phyloP scores from a whole-genome alignment of 2,113 vertebrate species.

The Coreoperca whiteheadi region DNA sequence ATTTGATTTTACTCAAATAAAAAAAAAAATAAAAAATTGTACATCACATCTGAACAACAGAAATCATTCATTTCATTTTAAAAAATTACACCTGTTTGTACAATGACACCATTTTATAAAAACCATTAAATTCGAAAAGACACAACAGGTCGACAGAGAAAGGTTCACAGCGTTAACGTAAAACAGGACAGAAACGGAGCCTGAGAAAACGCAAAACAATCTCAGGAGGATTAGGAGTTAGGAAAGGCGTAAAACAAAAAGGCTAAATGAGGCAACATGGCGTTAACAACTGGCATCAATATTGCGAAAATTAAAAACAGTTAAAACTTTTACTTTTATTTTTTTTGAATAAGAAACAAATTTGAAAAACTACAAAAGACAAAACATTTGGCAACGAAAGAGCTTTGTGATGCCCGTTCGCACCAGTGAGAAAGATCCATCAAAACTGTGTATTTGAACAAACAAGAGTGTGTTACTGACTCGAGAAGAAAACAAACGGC shows the following conservation, averaged over 20 bases:
- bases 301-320: background rate
- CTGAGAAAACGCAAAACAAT: constrained; percentile 15
- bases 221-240: background rate
- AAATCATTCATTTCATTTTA: constrained; percentile 10
- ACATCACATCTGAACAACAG: constrained; percentile 36
- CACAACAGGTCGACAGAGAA: constrained; percentile 17
- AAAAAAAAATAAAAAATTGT: constrained; percentile 16
- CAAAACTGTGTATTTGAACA: background rate
- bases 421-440: background rate
- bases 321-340: too few species aligned
- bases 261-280: constrained; percentile 36
- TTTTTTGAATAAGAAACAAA: background rate
- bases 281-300: constrained; percentile 3
- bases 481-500: background rate
- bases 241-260: background rate
- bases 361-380: background rate
- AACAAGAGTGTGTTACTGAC: background rate
- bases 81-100: constrained; percentile 40
- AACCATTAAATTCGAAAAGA: constrained; percentile 37
- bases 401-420: background rate
- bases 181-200: background rate
- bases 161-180: background rate
- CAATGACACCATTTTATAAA: constrained; percentile 53
- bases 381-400: constrained; percentile 11
- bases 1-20: constrained; percentile 47